A percentile compares a stretch with the other conserved stretches of the same genome.
phyloP scores from a whole-genome alignment of 2,888 invertebrate species.

The Blastobasis adustella region DNA sequence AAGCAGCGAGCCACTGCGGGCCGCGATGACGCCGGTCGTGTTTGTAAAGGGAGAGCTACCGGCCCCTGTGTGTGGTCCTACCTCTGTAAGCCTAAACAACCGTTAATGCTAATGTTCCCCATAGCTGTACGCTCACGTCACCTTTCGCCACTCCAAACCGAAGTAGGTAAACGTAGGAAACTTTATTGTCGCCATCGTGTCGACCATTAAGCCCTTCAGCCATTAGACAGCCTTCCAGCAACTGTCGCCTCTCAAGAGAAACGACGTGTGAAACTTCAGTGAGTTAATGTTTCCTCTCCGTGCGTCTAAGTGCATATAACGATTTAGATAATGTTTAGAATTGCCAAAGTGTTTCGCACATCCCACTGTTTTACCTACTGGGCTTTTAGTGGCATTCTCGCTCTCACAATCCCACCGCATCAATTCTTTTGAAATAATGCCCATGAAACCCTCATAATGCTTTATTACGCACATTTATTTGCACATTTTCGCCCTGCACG shows the following conservation, averaged over 20 bases:
- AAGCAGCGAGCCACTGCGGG: constrained; percentile 39
- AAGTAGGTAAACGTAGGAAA: constrained; percentile 3
- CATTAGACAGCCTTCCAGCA: constrained; percentile 19
- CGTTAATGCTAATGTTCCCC: constrained; percentile 4
- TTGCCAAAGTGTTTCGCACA: constrained; percentile 41
- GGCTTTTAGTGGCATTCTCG: constrained; percentile 39
- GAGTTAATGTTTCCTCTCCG: constrained; percentile 32
- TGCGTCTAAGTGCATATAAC: constrained; percentile 53
- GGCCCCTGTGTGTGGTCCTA: constrained; percentile 59
- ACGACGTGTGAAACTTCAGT: constrained; percentile 35
- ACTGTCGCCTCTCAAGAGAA: constrained; percentile 27
- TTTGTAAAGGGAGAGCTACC: constrained; percentile 53
- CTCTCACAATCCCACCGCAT: constrained; percentile 33
- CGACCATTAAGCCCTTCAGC: constrained; percentile 20
- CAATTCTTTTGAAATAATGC: constrained; percentile 45
- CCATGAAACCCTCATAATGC: constrained; percentile 44
- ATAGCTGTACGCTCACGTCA: not conserved
- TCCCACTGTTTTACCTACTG: constrained; percentile 23
- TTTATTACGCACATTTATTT: constrained; percentile 58
- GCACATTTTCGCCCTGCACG: constrained; percentile 40
- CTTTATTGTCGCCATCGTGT: constrained; percentile 11
- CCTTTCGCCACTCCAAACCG: constrained; percentile 4
- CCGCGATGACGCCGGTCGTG: constrained; percentile 43
- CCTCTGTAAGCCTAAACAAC: constrained; percentile 15
- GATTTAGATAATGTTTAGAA: constrained; percentile 57